Base-by-base conservation (phyloP, 2,797 vertebrate genomes). In the Poeciliopsis infans region DNA sequence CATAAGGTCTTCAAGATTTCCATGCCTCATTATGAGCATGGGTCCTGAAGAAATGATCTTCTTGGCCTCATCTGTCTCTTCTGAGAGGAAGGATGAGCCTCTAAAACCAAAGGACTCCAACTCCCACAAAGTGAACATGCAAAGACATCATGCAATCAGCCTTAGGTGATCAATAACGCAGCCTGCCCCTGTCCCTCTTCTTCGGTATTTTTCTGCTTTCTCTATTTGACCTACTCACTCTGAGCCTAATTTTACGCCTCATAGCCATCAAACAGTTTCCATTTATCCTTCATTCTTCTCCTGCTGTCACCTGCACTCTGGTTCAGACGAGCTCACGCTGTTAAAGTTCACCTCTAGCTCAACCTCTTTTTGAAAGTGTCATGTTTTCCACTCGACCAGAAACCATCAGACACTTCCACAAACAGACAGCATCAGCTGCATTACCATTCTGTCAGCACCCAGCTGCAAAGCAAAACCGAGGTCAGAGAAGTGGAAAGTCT, bases 331-430 rank as follows among this genome's bases (percentile, higher is more conserved):
- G 91, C 83, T 88, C 90, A 90, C 71, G 80, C 89, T 89, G 87
- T 93, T 93, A 91, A 86, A 89, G 91, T 94, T 95, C 92, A 94
- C 92, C 91, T 94, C 92, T 84, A 88, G 86, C 90, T 91, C 89
- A 79, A 93, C 92, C 87, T 89, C 87, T 76, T 82, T 88, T 82
- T 88, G 86, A 94, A 93, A 91, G 80, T 64, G 85, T 91, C 90
- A 86, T 94, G 92, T 93, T 95, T 93, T 93, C 92, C 89, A 92
- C 93, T 92, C 91, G 87, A 89, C 81, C 90, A 80, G 82, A 88
- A 91, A 88, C 84, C 88, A 83, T 94, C 86, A n/a, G n/a, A n/a
- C n/a, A n/a, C 83, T 75, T 84, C 88, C 77, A 90, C 83, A 89
- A 88, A 91, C 78, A 86, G 83, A 85, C 89, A 86, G 77, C 80